Evolutionary conservation across 2,113 vertebrate species (phyloP).

Genomic region (Lynx canadensis): DNA sequence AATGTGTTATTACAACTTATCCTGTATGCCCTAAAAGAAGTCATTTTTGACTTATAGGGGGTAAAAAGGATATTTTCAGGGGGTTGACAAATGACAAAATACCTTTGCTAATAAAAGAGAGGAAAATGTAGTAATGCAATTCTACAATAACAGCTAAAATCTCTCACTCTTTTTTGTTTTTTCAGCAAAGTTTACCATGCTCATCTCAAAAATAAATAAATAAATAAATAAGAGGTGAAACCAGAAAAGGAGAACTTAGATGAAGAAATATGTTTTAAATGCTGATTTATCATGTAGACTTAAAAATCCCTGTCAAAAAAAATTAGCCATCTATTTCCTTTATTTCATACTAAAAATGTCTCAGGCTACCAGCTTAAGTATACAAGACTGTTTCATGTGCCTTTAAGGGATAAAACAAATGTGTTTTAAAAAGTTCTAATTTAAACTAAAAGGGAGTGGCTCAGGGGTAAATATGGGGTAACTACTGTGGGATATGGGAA

Average conservation of each 20-base stretch:
- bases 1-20: conserved; percentile 61
- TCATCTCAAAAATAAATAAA: background rate
- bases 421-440: background rate
- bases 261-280: conserved; percentile 34
- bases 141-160: conserved; percentile 52
- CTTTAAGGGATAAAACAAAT: background rate
- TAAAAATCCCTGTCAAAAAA: background rate
- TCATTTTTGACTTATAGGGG: conserved; percentile 52
- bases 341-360: conserved; percentile 37
- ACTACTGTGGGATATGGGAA: background rate
- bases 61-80: background rate
- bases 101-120: background rate
- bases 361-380: background rate
- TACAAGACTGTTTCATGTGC: background rate
- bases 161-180: background rate
- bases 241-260: conserved; percentile 16
- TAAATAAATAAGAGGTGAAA: background rate
- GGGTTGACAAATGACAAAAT: conserved; percentile 48
- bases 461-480: background rate
- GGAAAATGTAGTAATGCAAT: background rate
- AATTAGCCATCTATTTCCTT: background rate
- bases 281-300: background rate
- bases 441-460: background rate
- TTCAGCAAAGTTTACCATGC: background rate
- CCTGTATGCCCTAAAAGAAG: conserved; percentile 51